Evolutionary conservation across 2,888 invertebrate genomes (phyloP), one percentile per base, ranked within the genome.

Genomic region (Zygothrica quintamaculata): DNA sequence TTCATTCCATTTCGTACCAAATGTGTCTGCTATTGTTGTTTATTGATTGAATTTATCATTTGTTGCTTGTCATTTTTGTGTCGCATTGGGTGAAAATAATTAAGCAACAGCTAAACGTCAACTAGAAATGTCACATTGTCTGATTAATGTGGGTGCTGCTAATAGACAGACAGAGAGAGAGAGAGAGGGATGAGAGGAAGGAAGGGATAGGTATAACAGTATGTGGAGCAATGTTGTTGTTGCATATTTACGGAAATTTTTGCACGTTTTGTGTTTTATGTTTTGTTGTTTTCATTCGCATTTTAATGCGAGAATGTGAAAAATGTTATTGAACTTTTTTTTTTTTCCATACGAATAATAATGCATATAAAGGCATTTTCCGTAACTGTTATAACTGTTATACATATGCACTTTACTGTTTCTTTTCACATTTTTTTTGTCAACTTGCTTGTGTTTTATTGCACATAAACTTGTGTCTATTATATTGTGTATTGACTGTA

Each of bases 301-400:
- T 59, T 70, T 75, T 62, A 57, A 70, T 66, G 75, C 71, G 53
- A 57, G 76, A 74, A 78, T 74, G 76, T 74, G 62, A 52, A 70
- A 66, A 78, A 48, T 62, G 55, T 51, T 57, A 53, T 60, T 60
- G 53, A 69, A 70, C 70, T 69, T 37, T 53, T 39, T 34, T n/a
- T n/a, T n/a, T n/a, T n/a, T n/a, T n/a, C n/a, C n/a, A n/a, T n/a
- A n/a, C n/a, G n/a, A n/a, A n/a, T n/a, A n/a, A n/a, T n/a, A n/a
- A n/a, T n/a, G n/a, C n/a, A n/a, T n/a, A n/a, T n/a, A 52, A 43
- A 44, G 39, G 36, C 29, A 33, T 29, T 50, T 52, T 52, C 40
- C 39, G n/a, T n/a, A n/a, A n/a, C n/a, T n/a, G n/a, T n/a, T n/a
- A n/a, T n/a, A n/a, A n/a, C n/a, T n/a, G n/a, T n/a, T n/a, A n/a